Percentiles rank a stretch among this genome's conserved stretches.
These are phyloP conservation scores for Seriola quinqueradiata DNA, from an alignment of 2,113 vertebrate genomes.

Conservation along the genomic window DNA sequence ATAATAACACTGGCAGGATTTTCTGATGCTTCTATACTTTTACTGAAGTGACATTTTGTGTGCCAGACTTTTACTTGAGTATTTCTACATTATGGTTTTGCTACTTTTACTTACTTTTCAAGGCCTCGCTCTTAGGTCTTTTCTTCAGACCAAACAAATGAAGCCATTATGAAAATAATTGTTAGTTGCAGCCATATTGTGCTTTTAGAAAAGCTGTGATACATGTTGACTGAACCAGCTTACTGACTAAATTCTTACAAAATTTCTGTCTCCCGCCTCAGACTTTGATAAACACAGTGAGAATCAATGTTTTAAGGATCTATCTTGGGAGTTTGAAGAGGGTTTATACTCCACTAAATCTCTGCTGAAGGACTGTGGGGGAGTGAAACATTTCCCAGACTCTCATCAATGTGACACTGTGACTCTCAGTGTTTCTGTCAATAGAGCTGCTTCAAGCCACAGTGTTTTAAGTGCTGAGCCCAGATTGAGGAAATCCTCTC, in stretches of 20 bases:
- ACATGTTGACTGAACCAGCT: not conserved
- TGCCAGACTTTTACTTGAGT: too few species aligned
- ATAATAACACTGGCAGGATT: too few species aligned
- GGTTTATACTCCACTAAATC: not conserved
- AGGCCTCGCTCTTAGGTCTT: too few species aligned
- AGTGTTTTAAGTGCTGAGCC: conserved; percentile 43
- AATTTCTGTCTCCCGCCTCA: not conserved
- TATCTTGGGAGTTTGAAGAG: not conserved
- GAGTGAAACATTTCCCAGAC: conserved; percentile 18
- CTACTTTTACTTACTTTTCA: too few species aligned
- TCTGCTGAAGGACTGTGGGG: not conserved
- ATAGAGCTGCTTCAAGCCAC: conserved; percentile 49
- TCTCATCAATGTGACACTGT: conserved; percentile 40
- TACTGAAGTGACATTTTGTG: too few species aligned
- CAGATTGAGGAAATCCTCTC: conserved; percentile 69
- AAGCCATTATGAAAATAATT: too few species aligned
- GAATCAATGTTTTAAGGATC: not conserved
- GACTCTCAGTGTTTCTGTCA: conserved; percentile 55
- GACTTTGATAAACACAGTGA: not conserved
- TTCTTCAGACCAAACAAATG: too few species aligned
- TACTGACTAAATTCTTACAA: not conserved
- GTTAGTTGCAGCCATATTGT: too few species aligned
- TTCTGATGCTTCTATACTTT: too few species aligned
- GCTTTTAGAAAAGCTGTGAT: not conserved
- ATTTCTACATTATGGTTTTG: too few species aligned